Conservation (phyloP, 1,140 invertebrate species). For the Hycleus phaleratus region DNA sequence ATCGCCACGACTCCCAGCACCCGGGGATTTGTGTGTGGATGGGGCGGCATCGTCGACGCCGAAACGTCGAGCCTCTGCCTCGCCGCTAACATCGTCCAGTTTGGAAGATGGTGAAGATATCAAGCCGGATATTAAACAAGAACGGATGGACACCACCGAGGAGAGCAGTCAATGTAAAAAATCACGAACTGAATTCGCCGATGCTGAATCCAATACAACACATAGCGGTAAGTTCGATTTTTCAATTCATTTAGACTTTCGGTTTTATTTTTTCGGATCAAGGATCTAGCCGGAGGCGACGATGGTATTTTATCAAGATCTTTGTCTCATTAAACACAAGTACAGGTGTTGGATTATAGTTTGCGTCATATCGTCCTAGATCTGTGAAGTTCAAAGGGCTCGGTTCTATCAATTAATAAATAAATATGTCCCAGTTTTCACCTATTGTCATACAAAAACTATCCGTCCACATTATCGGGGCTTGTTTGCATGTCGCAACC, state of each 20-base stretch:
- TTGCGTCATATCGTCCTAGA: too few relatives aligned
- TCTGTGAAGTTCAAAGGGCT: too few relatives aligned
- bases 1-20: slow-evolving; percentile 50
- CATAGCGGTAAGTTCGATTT: slow-evolving; percentile 69
- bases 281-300: too few relatives aligned
- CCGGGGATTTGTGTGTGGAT: slow-evolving; percentile 54
- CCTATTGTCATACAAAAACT: too few relatives aligned
- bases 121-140: slow-evolving; percentile 67
- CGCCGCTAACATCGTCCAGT: slow-evolving; percentile 53
- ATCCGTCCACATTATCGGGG: too few relatives aligned
- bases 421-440: too few relatives aligned
- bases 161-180: slow-evolving; percentile 52
- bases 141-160: slow-evolving; percentile 54
- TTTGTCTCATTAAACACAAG: too few relatives aligned
- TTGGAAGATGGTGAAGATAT: slow-evolving; percentile 56
- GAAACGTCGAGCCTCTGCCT: slow-evolving; percentile 57
- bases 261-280: too few relatives aligned
- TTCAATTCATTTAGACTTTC: not conserved
- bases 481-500: too few relatives aligned
- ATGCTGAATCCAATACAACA: slow-evolving; percentile 81
- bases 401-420: too few relatives aligned
- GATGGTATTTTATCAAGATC: too few relatives aligned
- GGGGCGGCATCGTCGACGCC: slow-evolving; percentile 61
- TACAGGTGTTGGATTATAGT: too few relatives aligned
- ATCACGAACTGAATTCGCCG: slow-evolving; percentile 68